Conservation (phyloP, 1,140 invertebrate genomes). For the Euschistus heros region DNA sequence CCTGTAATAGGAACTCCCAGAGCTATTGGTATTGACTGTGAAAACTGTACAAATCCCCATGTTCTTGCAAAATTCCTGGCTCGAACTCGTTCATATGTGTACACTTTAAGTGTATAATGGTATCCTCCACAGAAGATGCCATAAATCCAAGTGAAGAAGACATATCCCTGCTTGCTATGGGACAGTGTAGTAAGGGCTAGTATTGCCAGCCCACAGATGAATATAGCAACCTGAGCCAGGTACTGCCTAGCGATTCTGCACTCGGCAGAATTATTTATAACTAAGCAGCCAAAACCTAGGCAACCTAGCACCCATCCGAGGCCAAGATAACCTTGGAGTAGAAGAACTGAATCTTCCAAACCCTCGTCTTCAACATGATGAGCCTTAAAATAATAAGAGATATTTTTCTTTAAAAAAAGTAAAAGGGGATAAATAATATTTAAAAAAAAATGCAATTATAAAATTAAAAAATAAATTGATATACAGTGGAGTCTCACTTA, state of each 20-base stretch:
- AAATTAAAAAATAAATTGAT: too few species aligned
- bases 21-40: slow-evolving; percentile 73
- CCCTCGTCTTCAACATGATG: slow-evolving; percentile 65
- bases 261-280: slow-evolving; percentile 69
- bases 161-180: slow-evolving; percentile 60
- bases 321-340: slow-evolving; percentile 69
- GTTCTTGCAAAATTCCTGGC: slow-evolving; percentile 76
- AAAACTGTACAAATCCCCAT: slow-evolving; percentile 83
- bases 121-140: slow-evolving; percentile 72
- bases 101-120: slow-evolving; percentile 80
- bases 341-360: slow-evolving; percentile 52
- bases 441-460: too few species aligned
- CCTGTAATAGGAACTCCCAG: slow-evolving; percentile 77
- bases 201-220: slow-evolving; percentile 67
- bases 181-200: slow-evolving; percentile 72
- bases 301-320: slow-evolving; percentile 73
- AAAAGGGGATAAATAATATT: neutral
- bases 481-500: too few species aligned
- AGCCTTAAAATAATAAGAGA: slow-evolving; percentile 41
- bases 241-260: slow-evolving; percentile 78
- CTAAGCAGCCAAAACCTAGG: slow-evolving; percentile 65
- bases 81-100: slow-evolving; percentile 72
- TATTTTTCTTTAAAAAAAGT: too few species aligned
- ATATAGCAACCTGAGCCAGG: slow-evolving; percentile 59
- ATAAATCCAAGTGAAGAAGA: slow-evolving; percentile 75